phyloP scores from a whole-genome alignment of 2,888 invertebrate genomes.

The Andricus quercusramuli region DNA sequence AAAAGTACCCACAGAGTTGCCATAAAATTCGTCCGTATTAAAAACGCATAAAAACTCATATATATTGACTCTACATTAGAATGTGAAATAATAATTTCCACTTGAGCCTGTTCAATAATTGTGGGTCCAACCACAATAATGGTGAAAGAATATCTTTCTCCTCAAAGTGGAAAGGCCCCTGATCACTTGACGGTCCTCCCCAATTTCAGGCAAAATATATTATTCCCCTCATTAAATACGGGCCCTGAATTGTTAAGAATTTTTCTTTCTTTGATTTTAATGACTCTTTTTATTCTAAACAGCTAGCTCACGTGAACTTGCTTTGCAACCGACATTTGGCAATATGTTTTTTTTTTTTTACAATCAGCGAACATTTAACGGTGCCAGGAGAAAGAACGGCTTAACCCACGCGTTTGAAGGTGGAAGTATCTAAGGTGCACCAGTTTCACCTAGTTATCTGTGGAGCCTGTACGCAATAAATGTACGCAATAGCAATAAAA shows the following conservation, averaged over 20 bases:
- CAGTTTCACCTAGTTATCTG: not conserved
- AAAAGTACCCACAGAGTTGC: not conserved
- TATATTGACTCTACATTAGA: not conserved
- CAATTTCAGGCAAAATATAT: too few relatives aligned
- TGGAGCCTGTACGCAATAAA: not conserved
- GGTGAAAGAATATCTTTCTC: too few relatives aligned
- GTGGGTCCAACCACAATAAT: too few relatives aligned
- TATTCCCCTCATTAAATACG: too few relatives aligned
- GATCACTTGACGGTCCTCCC: too few relatives aligned
- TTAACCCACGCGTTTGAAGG: slow-evolving; percentile 7
- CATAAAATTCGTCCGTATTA: not conserved
- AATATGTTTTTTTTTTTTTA: not conserved
- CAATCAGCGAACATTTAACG: not conserved
- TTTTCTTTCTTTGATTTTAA: not conserved
- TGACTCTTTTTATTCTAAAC: not conserved
- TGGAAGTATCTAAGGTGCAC: not conserved
- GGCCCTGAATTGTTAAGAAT: not conserved
- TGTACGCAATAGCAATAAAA: slow-evolving; percentile 1
- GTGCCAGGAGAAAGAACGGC: not conserved
- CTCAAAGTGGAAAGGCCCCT: too few relatives aligned
- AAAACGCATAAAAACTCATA: not conserved
- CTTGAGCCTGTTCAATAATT: not conserved
- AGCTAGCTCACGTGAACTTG: not conserved
- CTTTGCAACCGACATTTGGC: not conserved
- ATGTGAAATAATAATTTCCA: not conserved